A percentile compares a stretch with the other conserved stretches of the same genome.
Conservation (phyloP, 1,140 invertebrate species). For the Stenopsyche tienmushanensis region DNA sequence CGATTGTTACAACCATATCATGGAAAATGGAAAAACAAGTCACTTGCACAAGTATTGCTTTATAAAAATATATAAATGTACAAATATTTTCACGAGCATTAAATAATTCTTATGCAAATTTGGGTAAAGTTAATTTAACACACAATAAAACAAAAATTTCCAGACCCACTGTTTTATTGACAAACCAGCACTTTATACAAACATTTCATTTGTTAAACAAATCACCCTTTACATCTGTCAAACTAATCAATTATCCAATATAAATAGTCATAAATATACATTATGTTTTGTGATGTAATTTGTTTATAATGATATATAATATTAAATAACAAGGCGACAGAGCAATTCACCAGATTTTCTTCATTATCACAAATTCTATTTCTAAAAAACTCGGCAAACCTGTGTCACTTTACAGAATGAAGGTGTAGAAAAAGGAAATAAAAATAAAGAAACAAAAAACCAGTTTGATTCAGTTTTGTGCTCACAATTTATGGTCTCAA, state of each 20-base stretch:
- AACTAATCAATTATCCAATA: not conserved
- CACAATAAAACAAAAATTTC: constrained; percentile 32
- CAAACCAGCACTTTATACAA: constrained; percentile 39
- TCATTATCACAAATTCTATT: not conserved
- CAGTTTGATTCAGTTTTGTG: not conserved
- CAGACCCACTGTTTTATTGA: constrained; percentile 42
- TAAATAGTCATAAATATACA: not conserved
- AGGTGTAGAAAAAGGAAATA: not conserved
- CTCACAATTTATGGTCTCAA: constrained; percentile 11
- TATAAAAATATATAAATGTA: too few species aligned
- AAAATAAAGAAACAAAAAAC: not conserved
- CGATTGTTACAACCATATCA: too few species aligned
- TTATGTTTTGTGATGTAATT: not conserved
- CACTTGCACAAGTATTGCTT: too few species aligned
- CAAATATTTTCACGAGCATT: too few species aligned
- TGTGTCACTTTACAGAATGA: not conserved
- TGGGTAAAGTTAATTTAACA: too few species aligned
- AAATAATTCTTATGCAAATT: too few species aligned
- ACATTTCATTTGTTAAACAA: not conserved
- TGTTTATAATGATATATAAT: not conserved
- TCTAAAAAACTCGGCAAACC: not conserved
- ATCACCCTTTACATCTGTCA: not conserved
- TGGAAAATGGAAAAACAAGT: too few species aligned
- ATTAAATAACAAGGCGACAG: not conserved
- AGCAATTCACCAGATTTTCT: not conserved